phyloP scores from a whole-genome alignment of 2,113 vertebrate species.

The Colossoma macropomum region DNA sequence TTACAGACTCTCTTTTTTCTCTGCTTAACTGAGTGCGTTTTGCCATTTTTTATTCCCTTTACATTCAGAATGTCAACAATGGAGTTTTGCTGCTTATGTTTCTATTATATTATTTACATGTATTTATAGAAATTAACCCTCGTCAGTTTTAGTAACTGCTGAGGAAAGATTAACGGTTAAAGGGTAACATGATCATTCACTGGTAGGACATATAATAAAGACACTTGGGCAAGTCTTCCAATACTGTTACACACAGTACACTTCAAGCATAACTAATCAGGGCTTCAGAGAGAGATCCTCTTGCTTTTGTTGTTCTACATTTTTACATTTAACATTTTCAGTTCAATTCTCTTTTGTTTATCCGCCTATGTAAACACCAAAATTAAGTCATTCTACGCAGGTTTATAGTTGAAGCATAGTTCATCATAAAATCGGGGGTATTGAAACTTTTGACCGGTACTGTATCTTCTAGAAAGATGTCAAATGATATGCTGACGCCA shows the following conservation, averaged over 20 bases:
- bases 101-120: too few species aligned
- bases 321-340: neutral
- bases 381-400: too few species aligned
- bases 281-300: neutral
- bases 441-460: neutral
- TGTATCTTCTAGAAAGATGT: slow-evolving; percentile 66
- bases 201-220: too few species aligned
- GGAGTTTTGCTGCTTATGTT: too few species aligned
- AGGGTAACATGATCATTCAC: too few species aligned
- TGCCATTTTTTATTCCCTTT: neutral
- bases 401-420: too few species aligned
- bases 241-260: neutral
- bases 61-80: neutral
- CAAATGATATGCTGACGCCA: slow-evolving; percentile 77
- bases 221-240: too few species aligned
- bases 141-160: too few species aligned
- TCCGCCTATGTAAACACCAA: too few species aligned
- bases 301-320: neutral
- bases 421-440: neutral
- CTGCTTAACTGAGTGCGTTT: neutral
- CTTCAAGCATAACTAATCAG: neutral
- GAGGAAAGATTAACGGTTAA: too few species aligned
- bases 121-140: too few species aligned
- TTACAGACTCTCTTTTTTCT: neutral
- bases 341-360: neutral